Percentiles rank a stretch among this genome's conserved stretches.
Evolutionary conservation across 2,113 vertebrate species (phyloP).

Genomic region (Nothocercus nigrocapillus): DNA sequence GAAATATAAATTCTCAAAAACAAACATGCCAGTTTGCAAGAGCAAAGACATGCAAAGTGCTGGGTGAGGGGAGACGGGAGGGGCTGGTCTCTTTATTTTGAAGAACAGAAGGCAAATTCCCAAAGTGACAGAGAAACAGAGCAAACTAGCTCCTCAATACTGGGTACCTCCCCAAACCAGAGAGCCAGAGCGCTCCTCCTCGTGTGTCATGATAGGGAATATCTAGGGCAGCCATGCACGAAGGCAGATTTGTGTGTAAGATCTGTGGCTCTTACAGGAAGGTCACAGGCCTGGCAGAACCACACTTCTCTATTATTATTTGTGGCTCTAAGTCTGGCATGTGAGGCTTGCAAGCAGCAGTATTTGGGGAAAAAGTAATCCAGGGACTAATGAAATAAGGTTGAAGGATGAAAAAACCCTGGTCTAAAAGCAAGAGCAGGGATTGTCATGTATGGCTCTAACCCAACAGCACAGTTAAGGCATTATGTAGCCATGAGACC

Average conservation of each 20-base stretch:
- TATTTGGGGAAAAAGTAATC: background rate
- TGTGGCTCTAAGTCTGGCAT: background rate
- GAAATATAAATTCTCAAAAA: background rate
- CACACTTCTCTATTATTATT: background rate
- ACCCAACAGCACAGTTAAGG: no score
- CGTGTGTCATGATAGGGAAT: accelerated
- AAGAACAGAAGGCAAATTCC: background rate
- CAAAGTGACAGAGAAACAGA: background rate
- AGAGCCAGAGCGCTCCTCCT: accelerated
- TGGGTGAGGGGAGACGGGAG: no score
- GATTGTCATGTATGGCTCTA: background rate
- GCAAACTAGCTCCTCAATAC: background rate
- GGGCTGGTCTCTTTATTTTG: background rate
- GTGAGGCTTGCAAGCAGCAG: background rate
- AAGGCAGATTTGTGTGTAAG: background rate
- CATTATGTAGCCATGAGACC: background rate
- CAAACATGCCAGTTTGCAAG: background rate
- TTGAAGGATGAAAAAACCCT: background rate
- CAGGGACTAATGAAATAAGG: background rate
- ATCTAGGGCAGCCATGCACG: background rate
- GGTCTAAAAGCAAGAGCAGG: background rate
- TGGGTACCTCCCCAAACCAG: background rate
- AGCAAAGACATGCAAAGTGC: background rate
- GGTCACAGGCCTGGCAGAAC: background rate
- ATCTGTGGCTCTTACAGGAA: background rate